Evolutionary conservation across 1,140 invertebrate species (phyloP), one percentile per base, ranked within the genome.

Genomic region (Drosophila grimshawi): DNA sequence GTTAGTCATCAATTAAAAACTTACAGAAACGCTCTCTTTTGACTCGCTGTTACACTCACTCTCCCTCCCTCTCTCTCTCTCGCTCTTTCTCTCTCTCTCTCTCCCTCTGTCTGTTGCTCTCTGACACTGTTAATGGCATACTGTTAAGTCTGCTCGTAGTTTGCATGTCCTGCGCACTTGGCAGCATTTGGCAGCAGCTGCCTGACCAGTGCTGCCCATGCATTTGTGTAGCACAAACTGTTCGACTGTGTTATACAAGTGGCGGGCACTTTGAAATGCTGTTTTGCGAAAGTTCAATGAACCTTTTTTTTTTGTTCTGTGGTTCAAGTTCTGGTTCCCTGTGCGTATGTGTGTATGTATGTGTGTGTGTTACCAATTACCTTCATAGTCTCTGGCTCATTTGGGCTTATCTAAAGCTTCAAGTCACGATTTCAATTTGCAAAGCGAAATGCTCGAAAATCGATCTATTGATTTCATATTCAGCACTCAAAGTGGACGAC

Each of bases 391-490:
- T 56, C 2, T 61, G 61, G 62, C 43, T 41, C 10, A 0, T 49
- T 66, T 49, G 57, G 52, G 51, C 85, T 89, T 89, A 89, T 89
- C 85, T 89, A 76, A 76, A 89, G 85, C 85, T 45, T 66, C 85
- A 81, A 89, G 85, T 89, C 85, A 89, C 85, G 85, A 89, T 89
- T 89, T 80, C 81, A 89, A 89, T 89, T 89, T 89, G 85, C 77
- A 78, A 88, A 70, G 64, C 79, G 57, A 43, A 43, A 43, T 43
- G 85, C 62, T 76, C 69, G 70, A 46, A 82, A 80, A 85, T 88
- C 85, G 85, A 88, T 80, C 85, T 88, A 89, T 89, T 85, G 85
- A 89, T 89, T 89, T 81, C 85, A 89, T 89, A 89, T 89, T 89
- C 85, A 89, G 85, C 85, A 76, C 85, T 89, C 86, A 78, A 63